Evolutionary conservation across 1,140 invertebrate genomes (phyloP), one percentile per base, ranked within the genome.

Genomic region (Cyphomyrmex costatus): DNA sequence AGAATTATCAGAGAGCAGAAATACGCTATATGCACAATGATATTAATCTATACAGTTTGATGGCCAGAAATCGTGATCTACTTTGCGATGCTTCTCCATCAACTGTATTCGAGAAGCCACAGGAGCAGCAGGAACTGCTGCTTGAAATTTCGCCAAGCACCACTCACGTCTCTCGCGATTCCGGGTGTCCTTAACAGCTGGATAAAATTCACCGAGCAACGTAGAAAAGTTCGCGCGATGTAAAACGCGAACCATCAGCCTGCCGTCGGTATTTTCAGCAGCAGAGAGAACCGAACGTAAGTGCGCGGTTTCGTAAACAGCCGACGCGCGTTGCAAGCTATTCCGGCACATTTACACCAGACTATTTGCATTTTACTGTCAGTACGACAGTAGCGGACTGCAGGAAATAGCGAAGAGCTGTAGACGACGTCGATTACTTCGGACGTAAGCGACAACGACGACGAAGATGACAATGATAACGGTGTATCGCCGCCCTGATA

Each of bases 301-400:
- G 19, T 73, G 53, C 42, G 79, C 42, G 79, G 68, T 83, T 83
- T 74, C 79, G 79, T 33, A 83, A 83, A 83, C 79, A 60, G 68
- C 42, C 79, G 51, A 60, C 66, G 36, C 53, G 24, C 68, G 24
- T 12, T 74, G 53, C 79, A 30, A 83, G 36, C 79, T 49, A 74
- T 74, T 46, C 53, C 27, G n/a, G 7, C 42, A 19, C 79, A 83
- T 83, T 83, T 83, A 74, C 42, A 74, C 79, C 53, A 16, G 36
- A 74, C 70, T 74, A 83, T 83, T 83, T 83, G 79, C 79, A 83
- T 83, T 83, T 83, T 83, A 60, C 68, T 60, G 53, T 36, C 27
- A 24, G 53, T 83, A 74, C 79, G 19, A 49, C 21, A 49, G 65
- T 42, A n/a, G 65, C 65, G 51, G 10, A 74, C 68, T 85, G 82